Conservation (phyloP, 2,888 invertebrate genomes). For the Machimus rusticus region DNA sequence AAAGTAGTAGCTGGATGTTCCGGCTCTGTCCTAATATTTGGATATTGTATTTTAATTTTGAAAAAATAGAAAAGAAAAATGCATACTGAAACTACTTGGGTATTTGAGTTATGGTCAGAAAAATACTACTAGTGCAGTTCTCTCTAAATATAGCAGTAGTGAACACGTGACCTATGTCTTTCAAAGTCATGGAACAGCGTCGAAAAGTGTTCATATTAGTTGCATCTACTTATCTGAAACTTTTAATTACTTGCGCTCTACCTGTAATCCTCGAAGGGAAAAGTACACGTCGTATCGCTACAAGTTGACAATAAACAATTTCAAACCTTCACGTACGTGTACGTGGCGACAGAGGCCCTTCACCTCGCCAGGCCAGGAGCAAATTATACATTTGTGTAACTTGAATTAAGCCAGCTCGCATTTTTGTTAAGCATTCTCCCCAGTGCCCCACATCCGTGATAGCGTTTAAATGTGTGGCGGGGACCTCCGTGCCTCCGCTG, state of each 20-base stretch:
- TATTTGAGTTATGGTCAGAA: no score
- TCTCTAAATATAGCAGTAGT: neutral
- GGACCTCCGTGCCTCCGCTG: neutral
- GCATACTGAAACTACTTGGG: no score
- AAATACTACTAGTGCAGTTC: neutral
- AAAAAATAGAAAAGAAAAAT: no score
- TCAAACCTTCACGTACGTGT: conserved; percentile 10
- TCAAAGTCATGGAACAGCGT: neutral
- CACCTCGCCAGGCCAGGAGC: neutral
- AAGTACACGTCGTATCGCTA: conserved; percentile 5
- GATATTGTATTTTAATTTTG: no score
- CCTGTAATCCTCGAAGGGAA: conserved; percentile 35
- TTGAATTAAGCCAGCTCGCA: conserved; percentile 42
- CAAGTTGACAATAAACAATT: conserved; percentile 42
- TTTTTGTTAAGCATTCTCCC: conserved; percentile 40
- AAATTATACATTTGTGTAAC: conserved; percentile 45
- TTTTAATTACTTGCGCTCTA: conserved; percentile 44
- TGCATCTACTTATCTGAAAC: conserved; percentile 41
- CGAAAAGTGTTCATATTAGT: conserved; percentile 40
- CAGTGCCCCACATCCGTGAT: conserved; percentile 40
- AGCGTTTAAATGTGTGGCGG: conserved; percentile 42
- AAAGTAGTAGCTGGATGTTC: neutral
- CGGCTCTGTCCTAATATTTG: no score
- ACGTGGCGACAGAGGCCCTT: neutral
- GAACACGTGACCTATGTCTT: neutral